Conservation (phyloP, 2,888 invertebrate species). For the Pandemis cinnamomeana region DNA sequence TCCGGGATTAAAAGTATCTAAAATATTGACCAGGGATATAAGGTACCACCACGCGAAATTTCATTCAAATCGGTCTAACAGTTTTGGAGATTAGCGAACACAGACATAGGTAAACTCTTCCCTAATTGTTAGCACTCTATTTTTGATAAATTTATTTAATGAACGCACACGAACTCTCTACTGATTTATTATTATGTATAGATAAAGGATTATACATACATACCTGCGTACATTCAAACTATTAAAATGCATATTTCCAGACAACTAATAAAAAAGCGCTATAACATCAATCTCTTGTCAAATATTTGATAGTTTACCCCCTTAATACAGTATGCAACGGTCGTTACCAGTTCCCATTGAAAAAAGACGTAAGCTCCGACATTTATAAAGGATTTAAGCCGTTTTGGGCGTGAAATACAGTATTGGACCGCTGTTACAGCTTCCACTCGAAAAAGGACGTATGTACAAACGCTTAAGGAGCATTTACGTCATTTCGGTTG, state of each 20-base stretch:
- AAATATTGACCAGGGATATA: too few relatives aligned
- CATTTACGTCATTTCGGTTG: slow-evolving; percentile 2
- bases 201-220: too few relatives aligned
- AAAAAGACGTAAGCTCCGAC: slow-evolving; percentile 6
- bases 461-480: not conserved
- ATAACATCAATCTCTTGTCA: slow-evolving; percentile 39
- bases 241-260: slow-evolving; percentile 38
- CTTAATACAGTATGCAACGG: slow-evolving; percentile 41
- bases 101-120: too few relatives aligned
- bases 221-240: not conserved
- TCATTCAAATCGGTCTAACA: too few relatives aligned
- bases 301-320: slow-evolving; percentile 43
- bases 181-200: too few relatives aligned
- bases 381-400: not conserved
- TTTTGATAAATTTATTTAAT: too few relatives aligned
- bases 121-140: too few relatives aligned
- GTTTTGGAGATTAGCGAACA: too few relatives aligned
- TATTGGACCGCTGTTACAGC: not conserved
- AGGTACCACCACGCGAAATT: too few relatives aligned
- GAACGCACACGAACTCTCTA: too few relatives aligned
- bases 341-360: not conserved
- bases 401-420: not conserved
- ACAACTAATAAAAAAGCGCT: slow-evolving; percentile 40
- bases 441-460: not conserved
- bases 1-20: too few relatives aligned